Evolutionary conservation across 2,113 vertebrate genomes (phyloP).

Genomic region (Typhlomys cinereus): DNA sequence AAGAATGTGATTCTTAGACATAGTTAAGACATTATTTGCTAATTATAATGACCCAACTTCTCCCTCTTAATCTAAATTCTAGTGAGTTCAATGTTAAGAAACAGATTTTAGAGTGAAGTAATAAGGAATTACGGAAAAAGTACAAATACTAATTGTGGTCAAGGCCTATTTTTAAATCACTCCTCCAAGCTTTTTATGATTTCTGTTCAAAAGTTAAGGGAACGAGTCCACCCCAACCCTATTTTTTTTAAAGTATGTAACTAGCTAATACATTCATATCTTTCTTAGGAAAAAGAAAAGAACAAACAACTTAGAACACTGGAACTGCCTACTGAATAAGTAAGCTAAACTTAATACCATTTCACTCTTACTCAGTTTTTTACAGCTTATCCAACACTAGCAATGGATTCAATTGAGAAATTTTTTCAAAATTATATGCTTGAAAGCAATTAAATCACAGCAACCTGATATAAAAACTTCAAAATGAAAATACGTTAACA

Average conservation of each 20-base stretch:
- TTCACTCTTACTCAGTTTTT: not conserved
- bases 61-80: slow-evolving; percentile 43
- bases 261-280: not conserved
- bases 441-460: slow-evolving; percentile 61
- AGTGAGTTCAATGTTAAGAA: slow-evolving; percentile 13
- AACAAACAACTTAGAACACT: not conserved
- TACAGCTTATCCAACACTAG: not conserved
- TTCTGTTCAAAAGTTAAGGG: not conserved
- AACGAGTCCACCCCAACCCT: not conserved
- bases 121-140: slow-evolving; percentile 22
- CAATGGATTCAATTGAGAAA: not conserved
- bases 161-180: slow-evolving; percentile 29
- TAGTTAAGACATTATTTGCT: slow-evolving; percentile 39
- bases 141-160: not conserved
- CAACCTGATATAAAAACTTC: slow-evolving; percentile 23
- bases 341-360: not conserved
- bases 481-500: slow-evolving; percentile 32
- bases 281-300: slow-evolving; percentile 2
- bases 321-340: not conserved
- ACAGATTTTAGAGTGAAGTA: slow-evolving; percentile 45
- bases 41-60: slow-evolving; percentile 9
- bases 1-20: slow-evolving; percentile 31
- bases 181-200: slow-evolving; percentile 28
- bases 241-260: not conserved
- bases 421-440: not conserved